Evolutionary conservation across 2,888 invertebrate genomes (phyloP).

Genomic region (Drosophila neutralis): DNA sequence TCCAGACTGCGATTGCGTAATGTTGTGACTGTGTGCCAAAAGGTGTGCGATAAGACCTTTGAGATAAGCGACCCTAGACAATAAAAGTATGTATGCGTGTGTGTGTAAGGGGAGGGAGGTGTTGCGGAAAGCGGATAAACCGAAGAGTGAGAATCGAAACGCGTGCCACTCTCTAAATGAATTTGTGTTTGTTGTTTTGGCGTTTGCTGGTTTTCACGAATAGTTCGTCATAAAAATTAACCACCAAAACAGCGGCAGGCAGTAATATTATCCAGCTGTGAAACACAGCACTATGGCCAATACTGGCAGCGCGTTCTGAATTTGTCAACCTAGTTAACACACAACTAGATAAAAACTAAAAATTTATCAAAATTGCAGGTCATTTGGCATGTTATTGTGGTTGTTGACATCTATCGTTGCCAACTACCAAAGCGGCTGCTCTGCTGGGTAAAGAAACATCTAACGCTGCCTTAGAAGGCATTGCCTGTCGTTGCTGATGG

Average conservation of each 20-base stretch:
- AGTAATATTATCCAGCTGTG: slow-evolving; percentile 59
- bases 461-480: slow-evolving; percentile 36
- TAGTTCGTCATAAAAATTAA: slow-evolving; percentile 74
- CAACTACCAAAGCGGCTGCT: slow-evolving; percentile 35
- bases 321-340: slow-evolving; percentile 34
- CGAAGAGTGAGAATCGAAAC: slow-evolving; percentile 25
- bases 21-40: slow-evolving; percentile 35
- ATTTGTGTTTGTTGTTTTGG: slow-evolving; percentile 24
- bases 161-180: slow-evolving; percentile 42
- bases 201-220: slow-evolving; percentile 32
- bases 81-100: slow-evolving; percentile 19
- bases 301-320: slow-evolving; percentile 36
- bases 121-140: slow-evolving; percentile 25
- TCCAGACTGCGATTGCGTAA: slow-evolving; percentile 53
- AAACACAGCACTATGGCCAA: slow-evolving; percentile 45
- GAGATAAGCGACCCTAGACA: slow-evolving; percentile 52
- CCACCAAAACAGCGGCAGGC: slow-evolving; percentile 40
- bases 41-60: slow-evolving; percentile 48
- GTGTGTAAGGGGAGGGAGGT: too few species aligned
- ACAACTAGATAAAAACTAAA: slow-evolving; percentile 9
- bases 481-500: slow-evolving; percentile 39
- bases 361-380: slow-evolving; percentile 19
- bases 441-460: slow-evolving; percentile 42
- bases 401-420: slow-evolving; percentile 38
- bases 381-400: slow-evolving; percentile 45